phyloP scores from a whole-genome alignment of 2,113 vertebrate genomes.

The Hemichromis elongatus region DNA sequence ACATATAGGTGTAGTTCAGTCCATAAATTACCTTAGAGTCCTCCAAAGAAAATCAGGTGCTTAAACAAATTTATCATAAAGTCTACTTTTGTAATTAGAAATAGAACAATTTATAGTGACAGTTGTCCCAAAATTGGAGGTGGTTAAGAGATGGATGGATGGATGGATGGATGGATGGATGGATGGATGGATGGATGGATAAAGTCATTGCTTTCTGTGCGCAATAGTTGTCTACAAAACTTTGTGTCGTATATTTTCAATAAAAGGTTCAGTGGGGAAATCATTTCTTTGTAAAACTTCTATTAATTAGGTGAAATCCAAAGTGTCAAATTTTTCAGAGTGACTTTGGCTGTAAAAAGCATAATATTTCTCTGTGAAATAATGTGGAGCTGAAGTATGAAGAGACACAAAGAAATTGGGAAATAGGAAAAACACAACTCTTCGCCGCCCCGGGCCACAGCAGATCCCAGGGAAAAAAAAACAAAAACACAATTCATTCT shows the following conservation, averaged over 20 bases:
- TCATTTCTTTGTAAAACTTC: neutral
- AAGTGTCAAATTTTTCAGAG: neutral
- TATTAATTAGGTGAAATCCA: neutral
- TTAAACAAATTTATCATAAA: neutral
- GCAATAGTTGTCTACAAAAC: neutral
- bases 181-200: neutral
- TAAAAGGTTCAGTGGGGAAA: neutral
- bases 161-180: neutral
- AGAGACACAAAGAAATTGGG: neutral
- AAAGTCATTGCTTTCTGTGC: neutral
- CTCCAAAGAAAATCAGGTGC: neutral
- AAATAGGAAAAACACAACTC: neutral
- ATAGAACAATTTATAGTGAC: neutral
- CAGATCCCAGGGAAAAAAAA: neutral
- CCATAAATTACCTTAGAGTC: neutral
- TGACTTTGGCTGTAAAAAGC: neutral
- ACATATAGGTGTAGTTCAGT: neutral
- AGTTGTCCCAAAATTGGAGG: neutral
- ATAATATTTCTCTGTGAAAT: neutral
- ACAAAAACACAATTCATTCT: neutral
- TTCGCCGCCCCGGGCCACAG: neutral
- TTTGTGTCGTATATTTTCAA: neutral
- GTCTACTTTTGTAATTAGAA: neutral
- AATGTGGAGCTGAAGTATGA: neutral
- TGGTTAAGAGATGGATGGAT: neutral